Base-by-base conservation (phyloP, 2,113 vertebrate species). In the Pica pica region DNA sequence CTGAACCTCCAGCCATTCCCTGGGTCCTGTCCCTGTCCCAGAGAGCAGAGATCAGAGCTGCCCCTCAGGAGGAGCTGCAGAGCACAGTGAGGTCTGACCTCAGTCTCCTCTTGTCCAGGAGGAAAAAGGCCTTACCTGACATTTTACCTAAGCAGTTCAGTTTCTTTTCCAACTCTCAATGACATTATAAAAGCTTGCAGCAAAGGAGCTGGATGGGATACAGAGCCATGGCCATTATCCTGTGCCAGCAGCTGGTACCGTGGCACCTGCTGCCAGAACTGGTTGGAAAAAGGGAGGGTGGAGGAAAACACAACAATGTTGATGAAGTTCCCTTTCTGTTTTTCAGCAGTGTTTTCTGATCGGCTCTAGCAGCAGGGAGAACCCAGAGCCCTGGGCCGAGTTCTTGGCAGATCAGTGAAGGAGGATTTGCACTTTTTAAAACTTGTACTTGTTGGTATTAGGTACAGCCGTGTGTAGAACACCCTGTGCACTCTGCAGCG, bases 351-450 rank as follows among this genome's bases (percentile, higher is more conserved):
- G 87, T 47, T 94, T 90, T 95, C 85, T 71, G 82, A 23, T 80
- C 10, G 18, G 82, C 95, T 91, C 75, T 92, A 74, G 93, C 90
- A 91, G 84, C 96, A 94, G 93, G 93, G 92, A 86, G 85, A 90
- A 27, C 87, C 87, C 81, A 59, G 91, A 92, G 90, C 84, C 82
- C 92, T 56, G 93, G 79, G 96, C 82, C 3, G 67, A 88, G 93
- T 9, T 90, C 85, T 70, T 83, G 93, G 89, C 94, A 95, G 75
- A 83, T 28, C 90, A 94, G 90, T 63, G 93, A 75, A 90, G 96
- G 92, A 96, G 92, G 64, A 92, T 63, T 85, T 89, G 74, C 63
- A 23, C 69, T 89, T 84, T 87, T 90, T 50, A 95, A 39, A 79
- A 67, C 57, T 68, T 69, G 84, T 89, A 8, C 89, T 57, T 83